Percentiles rank a stretch among this genome's conserved stretches.
phyloP scores from a whole-genome alignment of 2,113 vertebrate genomes.

The Nycticryphes semicollaris region DNA sequence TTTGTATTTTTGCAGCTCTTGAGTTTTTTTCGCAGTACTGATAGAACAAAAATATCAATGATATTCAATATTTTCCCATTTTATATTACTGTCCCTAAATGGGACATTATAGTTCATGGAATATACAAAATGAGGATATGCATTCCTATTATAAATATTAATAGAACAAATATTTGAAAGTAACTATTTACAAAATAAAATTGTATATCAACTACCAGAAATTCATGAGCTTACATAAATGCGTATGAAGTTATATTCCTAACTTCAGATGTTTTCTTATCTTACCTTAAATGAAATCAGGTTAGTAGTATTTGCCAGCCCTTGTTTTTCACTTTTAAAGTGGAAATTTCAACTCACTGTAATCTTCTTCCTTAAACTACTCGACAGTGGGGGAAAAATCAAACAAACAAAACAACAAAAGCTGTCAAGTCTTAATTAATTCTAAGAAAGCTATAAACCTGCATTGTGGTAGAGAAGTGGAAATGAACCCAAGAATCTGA shows the following conservation, averaged over 20 bases:
- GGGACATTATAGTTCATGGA: background rate
- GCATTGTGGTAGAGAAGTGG: background rate
- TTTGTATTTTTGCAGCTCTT: background rate
- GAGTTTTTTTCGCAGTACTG: background rate
- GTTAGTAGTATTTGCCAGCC: background rate
- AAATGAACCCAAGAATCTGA: background rate
- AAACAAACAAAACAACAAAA: background rate
- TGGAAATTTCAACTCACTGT: background rate
- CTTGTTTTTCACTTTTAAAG: background rate
- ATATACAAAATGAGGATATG: background rate
- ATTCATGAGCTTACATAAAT: background rate
- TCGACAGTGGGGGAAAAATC: rapidly evolving
- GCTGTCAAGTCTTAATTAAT: background rate
- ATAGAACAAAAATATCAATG: background rate
- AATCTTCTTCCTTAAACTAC: background rate
- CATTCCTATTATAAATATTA: background rate
- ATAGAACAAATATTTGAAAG: background rate
- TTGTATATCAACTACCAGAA: background rate
- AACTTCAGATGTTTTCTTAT: background rate
- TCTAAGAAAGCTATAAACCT: background rate
- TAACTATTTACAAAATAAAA: background rate
- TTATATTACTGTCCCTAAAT: background rate
- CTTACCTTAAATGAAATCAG: background rate
- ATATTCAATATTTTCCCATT: background rate
- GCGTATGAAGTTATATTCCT: background rate